Conservation (phyloP, 2,113 vertebrate species). For the Rhynchomys soricoides region DNA sequence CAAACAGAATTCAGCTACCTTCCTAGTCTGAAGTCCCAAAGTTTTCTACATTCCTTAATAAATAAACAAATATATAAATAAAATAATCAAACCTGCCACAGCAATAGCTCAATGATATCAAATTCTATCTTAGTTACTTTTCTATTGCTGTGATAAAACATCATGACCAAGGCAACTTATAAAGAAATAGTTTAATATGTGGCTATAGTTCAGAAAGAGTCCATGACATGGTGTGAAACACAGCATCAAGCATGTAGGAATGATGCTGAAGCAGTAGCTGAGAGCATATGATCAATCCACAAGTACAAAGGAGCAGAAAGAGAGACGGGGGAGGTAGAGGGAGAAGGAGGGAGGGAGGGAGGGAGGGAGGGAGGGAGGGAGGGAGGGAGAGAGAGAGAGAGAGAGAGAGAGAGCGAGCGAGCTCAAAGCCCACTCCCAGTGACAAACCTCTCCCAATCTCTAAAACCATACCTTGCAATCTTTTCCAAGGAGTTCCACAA, state of each 20-base stretch:
- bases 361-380: not conserved
- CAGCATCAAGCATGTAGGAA: not conserved
- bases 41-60: not conserved
- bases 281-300: not conserved
- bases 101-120: not conserved
- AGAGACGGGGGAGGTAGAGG: no score
- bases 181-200: not conserved
- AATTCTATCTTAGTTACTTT: not conserved
- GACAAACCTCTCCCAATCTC: not conserved
- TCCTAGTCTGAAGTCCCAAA: not conserved
- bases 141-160: not conserved
- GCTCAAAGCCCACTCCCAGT: not conserved
- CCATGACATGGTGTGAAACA: not conserved
- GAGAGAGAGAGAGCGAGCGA: no score
- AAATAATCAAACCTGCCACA: not conserved
- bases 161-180: not conserved
- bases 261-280: not conserved
- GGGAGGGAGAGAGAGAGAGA: no score
- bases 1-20: not conserved
- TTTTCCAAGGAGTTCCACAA: not conserved
- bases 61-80: no score
- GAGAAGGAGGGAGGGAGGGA: not conserved
- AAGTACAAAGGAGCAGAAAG: not conserved
- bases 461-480: not conserved
- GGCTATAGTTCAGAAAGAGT: not conserved